Conservation (phyloP, 2,113 vertebrate genomes). For the Macaca nemestrina region DNA sequence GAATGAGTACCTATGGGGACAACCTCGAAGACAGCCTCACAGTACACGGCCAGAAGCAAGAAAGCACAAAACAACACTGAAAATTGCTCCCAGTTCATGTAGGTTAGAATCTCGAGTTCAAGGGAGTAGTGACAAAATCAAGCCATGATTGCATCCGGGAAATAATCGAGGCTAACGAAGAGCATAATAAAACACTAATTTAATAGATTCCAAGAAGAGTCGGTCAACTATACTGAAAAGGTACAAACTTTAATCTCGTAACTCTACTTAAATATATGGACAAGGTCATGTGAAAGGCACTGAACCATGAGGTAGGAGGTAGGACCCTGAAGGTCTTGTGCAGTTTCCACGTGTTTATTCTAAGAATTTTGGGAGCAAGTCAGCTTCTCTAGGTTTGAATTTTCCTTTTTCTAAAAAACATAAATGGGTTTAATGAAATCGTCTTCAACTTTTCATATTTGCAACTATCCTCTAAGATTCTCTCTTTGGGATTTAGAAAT, state of each 20-base stretch:
- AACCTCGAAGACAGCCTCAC: too few relatives aligned
- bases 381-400: not conserved
- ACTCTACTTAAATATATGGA: not conserved
- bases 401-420: not conserved
- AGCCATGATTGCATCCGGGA: not conserved
- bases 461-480: not conserved
- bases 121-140: not conserved
- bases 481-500: not conserved
- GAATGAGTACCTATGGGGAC: not conserved
- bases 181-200: not conserved
- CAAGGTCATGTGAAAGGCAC: not conserved
- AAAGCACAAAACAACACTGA: not conserved
- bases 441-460: not conserved
- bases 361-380: not conserved
- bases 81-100: not conserved
- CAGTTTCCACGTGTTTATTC: not conserved
- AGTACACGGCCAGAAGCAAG: not conserved
- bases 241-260: not conserved
- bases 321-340: not conserved
- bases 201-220: not conserved
- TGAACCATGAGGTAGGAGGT: not conserved
- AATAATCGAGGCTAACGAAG: not conserved
- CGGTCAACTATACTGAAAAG: not conserved
- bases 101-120: not conserved
- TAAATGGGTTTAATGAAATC: not conserved